Evolutionary conservation across 1,140 invertebrate species (phyloP).

Genomic region (Pentalonia nigronervosa): DNA sequence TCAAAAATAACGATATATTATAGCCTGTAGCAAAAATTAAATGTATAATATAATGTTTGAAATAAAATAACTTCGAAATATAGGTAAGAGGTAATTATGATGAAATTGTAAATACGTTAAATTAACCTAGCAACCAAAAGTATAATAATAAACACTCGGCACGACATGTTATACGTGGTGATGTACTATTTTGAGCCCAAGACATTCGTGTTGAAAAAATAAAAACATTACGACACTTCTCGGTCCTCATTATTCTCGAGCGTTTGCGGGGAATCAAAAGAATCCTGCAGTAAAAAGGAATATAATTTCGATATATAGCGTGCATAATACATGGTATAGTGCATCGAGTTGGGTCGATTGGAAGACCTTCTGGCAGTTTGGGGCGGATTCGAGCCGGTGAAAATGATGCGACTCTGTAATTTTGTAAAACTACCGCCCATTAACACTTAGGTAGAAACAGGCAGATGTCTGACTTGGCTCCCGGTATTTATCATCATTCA

Average conservation of each 20-base stretch:
- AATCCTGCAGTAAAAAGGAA: not conserved
- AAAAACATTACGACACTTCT: not conserved
- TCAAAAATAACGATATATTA: not conserved
- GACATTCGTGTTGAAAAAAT: constrained; percentile 8
- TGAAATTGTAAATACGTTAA: not conserved
- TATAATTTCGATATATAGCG: constrained; percentile 1
- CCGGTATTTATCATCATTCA: constrained; percentile 50
- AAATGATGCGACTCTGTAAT: constrained; percentile 44
- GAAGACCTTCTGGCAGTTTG: constrained; percentile 19
- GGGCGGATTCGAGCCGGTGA: constrained; percentile 40
- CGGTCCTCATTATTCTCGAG: not conserved
- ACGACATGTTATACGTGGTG: not conserved
- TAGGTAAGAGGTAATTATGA: not conserved
- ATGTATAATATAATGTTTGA: not conserved
- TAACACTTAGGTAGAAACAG: constrained; percentile 41
- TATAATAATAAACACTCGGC: not conserved
- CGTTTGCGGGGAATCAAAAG: not conserved
- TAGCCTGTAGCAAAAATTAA: not conserved
- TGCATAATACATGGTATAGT: not conserved
- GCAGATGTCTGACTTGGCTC: constrained; percentile 35
- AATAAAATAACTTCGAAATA: not conserved
- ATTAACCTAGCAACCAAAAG: not conserved
- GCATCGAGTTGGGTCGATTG: not conserved
- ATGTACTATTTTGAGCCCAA: not conserved
- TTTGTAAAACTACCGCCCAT: constrained; percentile 53